These are phyloP conservation scores for Epinotia nisella DNA, from an alignment of 2,888 invertebrate genomes.

Conservation along the genomic window DNA sequence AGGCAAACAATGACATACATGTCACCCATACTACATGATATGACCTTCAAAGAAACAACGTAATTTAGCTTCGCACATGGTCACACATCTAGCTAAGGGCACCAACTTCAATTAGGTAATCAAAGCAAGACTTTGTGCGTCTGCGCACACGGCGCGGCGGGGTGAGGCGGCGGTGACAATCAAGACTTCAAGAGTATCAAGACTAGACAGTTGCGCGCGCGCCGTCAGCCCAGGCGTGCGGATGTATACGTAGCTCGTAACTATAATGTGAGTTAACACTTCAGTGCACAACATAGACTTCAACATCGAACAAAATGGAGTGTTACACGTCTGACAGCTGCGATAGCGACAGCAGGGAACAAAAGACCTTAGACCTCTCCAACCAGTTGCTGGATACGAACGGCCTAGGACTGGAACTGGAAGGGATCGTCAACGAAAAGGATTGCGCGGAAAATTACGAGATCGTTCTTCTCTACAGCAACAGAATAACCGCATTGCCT, in stretches of 20 bases:
- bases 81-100: slow-evolving; percentile 35
- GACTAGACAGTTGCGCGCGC: slow-evolving; percentile 76
- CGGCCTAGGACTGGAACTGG: slow-evolving; percentile 85
- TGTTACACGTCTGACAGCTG: slow-evolving; percentile 93
- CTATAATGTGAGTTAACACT: slow-evolving; percentile 62
- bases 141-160: slow-evolving; percentile 39
- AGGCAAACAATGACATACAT: not conserved
- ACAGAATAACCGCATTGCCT: slow-evolving; percentile 89
- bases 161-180: slow-evolving; percentile 26
- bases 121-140: slow-evolving; percentile 30
- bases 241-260: slow-evolving; percentile 47
- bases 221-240: slow-evolving; percentile 61
- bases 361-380: slow-evolving; percentile 88
- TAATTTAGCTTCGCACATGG: slow-evolving; percentile 25
- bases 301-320: slow-evolving; percentile 84
- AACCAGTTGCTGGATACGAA: slow-evolving; percentile 83
- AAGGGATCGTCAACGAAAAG: slow-evolving; percentile 86
- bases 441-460: slow-evolving; percentile 86
- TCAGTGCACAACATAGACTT: slow-evolving; percentile 43
- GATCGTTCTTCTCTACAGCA: slow-evolving; percentile 93
- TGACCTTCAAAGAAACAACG: slow-evolving; percentile 30
- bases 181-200: too few relatives aligned
- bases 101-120: slow-evolving; percentile 43
- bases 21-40: not conserved
- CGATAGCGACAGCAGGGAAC: slow-evolving; percentile 89